Evolutionary conservation across 2,888 invertebrate species (phyloP), one percentile per base, ranked within the genome.

Genomic region (Limnephilus auricula): DNA sequence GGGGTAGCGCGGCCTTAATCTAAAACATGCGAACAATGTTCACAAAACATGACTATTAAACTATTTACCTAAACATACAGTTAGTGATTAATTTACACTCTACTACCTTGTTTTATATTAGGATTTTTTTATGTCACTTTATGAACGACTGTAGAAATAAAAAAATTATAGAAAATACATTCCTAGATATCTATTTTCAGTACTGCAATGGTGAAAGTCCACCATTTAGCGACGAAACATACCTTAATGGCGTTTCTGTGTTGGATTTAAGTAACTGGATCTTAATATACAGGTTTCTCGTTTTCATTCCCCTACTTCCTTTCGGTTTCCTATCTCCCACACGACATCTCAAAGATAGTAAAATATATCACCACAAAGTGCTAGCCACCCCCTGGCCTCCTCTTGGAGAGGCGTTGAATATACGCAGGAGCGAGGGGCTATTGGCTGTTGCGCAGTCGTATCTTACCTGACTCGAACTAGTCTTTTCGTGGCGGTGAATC

Each of bases 241-340:
- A 65, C 65, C n/a, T 65, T 65, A 65, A 65, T 65, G 65, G 65
- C 65, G 25, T 65, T 65, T 65, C 9, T 65, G 65, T 65, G 65
- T 65, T 65, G 65, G n/a, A 65, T 65, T 65, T 65, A 65, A 65
- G 65, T 65, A 65, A 65, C 65, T 25, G n/a, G 65, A 65, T 65
- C 65, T 65, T 65, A 65, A 65, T 65, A 65, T 65, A 65, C 65
- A 65, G 65, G 65, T 65, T 65, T 65, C 65, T 65, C 65, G 65
- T 65, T 65, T 65, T 65, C 25, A 9, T 65, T 65, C 65, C 65
- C 65, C 65, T 65, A 65, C 65, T 65, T 65, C 25, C 65, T n/a
- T 65, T 50, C 50, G 50, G 50, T 50, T 25, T n/a, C 65, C 25
- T 65, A 65, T 65, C 65, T 65, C 25, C 65, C 65, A 65, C 65